Percentiles rank a stretch among this genome's conserved stretches.
phyloP scores from a whole-genome alignment of 2,113 vertebrate species.

The Panthera tigris region DNA sequence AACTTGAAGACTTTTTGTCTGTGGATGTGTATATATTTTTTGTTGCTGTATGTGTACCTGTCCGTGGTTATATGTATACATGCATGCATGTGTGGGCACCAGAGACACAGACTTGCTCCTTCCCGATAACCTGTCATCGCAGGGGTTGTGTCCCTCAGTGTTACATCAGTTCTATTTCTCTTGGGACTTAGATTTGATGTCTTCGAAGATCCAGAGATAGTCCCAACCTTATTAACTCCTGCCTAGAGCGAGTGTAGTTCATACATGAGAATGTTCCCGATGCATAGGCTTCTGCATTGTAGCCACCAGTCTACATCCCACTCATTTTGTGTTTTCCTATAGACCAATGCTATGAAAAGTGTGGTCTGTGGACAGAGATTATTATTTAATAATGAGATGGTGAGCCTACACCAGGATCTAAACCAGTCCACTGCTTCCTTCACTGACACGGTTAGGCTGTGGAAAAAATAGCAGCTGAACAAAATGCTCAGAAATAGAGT shows the following conservation, averaged over 20 bases:
- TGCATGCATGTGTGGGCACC: rapidly evolving
- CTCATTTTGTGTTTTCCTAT: neutral
- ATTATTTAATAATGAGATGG: neutral
- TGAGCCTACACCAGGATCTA: neutral
- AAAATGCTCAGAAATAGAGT: neutral
- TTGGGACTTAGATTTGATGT: neutral
- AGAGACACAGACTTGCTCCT: neutral
- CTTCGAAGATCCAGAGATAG: neutral
- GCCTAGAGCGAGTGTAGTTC: neutral
- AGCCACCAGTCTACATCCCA: neutral
- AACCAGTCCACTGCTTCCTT: neutral
- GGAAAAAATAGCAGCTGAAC: neutral
- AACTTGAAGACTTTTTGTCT: neutral
- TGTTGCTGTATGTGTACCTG: neutral
- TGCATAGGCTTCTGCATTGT: neutral
- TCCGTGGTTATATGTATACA: neutral
- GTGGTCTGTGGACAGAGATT: neutral
- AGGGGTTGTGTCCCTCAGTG: neutral
- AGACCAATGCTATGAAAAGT: neutral
- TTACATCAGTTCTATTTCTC: neutral
- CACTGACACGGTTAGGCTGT: neutral
- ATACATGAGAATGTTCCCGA: neutral
- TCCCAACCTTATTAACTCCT: neutral
- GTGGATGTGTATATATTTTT: neutral
- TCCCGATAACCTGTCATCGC: neutral